These are phyloP conservation scores for Syngnathus floridae DNA, from an alignment of 2,113 vertebrate genomes.

Conservation along the genomic window DNA sequence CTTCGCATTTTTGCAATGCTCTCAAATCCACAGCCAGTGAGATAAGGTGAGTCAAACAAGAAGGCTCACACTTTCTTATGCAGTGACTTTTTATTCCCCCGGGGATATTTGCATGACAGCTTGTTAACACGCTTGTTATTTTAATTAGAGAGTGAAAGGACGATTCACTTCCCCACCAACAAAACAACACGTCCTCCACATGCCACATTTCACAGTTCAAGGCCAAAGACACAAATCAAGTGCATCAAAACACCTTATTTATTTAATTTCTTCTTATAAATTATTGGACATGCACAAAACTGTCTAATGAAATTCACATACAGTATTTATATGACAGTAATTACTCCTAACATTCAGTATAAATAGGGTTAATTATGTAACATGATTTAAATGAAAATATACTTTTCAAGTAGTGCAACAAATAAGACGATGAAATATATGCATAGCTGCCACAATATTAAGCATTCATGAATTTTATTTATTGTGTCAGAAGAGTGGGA, in stretches of 20 bases:
- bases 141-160: not conserved
- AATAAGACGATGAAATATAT: slow-evolving; percentile 5
- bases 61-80: slow-evolving; percentile 17
- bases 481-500: slow-evolving; percentile 1
- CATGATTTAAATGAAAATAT: not conserved
- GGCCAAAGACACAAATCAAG: slow-evolving; percentile 14
- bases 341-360: not conserved
- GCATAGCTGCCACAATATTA: slow-evolving; percentile 50
- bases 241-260: slow-evolving; percentile 13
- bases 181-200: slow-evolving; percentile 4
- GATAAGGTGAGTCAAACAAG: not conserved
- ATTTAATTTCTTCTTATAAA: too few relatives aligned
- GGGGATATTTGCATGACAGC: slow-evolving; percentile 12
- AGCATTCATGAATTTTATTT: not conserved
- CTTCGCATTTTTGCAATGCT: not conserved
- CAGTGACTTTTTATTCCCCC: slow-evolving; percentile 42
- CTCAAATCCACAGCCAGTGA: not conserved
- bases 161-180: slow-evolving; percentile 3
- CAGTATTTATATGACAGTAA: not conserved
- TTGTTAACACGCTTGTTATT: not conserved
- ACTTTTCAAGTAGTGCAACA: not conserved
- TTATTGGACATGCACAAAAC: not conserved
- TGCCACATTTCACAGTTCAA: slow-evolving; percentile 56
- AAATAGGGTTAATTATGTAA: not conserved
- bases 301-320: not conserved